Conservation (phyloP, 1,140 invertebrate genomes). For the Ptiloglossa arizonensis region DNA sequence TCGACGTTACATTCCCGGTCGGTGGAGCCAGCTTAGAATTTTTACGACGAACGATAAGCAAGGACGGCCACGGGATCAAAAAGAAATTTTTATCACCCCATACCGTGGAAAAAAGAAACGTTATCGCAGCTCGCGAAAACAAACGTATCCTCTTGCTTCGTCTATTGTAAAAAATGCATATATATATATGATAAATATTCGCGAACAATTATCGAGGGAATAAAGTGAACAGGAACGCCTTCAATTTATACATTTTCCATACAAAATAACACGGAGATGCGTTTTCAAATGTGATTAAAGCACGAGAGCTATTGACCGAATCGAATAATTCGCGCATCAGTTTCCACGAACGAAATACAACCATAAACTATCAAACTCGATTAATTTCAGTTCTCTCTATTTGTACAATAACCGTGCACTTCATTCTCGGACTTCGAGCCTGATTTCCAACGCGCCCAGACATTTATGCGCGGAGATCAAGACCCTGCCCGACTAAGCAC, state of each 20-base stretch:
- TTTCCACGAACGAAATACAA: too few relatives aligned
- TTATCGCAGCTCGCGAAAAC: constrained; percentile 5
- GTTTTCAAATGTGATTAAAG: constrained; percentile 33
- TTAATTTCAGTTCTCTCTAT: too few relatives aligned
- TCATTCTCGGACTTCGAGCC: too few relatives aligned
- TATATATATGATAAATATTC: too few relatives aligned
- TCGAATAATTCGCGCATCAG: too few relatives aligned
- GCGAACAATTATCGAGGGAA: constrained; percentile 2
- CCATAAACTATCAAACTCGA: too few relatives aligned
- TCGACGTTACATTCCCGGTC: not conserved
- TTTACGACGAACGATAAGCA: constrained; percentile 3
- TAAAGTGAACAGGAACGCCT: not conserved
- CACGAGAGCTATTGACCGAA: not conserved
- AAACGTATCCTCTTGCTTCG: not conserved
- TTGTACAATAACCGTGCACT: too few relatives aligned
- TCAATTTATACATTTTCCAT: constrained; percentile 1
- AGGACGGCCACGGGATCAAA: not conserved
- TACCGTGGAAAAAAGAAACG: not conserved
- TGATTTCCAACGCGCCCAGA: not conserved
- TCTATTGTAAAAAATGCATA: not conserved
- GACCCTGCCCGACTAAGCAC: not conserved
- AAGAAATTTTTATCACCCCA: constrained; percentile 1
- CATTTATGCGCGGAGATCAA: not conserved
- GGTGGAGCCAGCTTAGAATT: not conserved
- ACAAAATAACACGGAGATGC: not conserved